Percentiles rank a stretch among this genome's conserved stretches.
Conservation (phyloP, 2,888 invertebrate genomes). For the Bembecia ichneumoniformis region DNA sequence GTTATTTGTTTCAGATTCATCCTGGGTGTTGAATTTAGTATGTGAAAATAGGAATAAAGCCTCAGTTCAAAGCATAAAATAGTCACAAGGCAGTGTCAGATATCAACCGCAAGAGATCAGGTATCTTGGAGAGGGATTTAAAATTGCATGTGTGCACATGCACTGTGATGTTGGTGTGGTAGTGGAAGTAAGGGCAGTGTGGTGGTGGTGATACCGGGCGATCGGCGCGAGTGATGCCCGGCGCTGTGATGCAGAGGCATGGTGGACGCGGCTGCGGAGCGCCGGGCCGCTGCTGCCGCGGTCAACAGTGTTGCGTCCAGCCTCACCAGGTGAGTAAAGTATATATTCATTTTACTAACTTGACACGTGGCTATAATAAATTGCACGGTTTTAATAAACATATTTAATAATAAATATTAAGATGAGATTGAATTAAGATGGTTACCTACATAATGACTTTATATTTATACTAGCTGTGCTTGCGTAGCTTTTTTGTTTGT, state of each 20-base stretch:
- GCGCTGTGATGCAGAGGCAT: conserved; percentile 69
- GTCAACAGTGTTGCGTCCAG: conserved; percentile 50
- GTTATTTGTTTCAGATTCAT: not conserved
- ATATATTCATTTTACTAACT: conserved; percentile 1
- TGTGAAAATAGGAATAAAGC: not conserved
- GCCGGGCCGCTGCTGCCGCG: conserved; percentile 61
- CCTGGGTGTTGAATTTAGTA: not conserved
- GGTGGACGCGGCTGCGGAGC: conserved; percentile 71
- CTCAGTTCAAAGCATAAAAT: not conserved
- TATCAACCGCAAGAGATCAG: conserved; percentile 22
- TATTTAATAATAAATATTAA: no score
- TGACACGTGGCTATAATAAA: no score
- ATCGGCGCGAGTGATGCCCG: conserved; percentile 57
- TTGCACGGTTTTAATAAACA: not conserved
- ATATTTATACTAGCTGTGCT: no score
- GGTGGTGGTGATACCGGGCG: conserved; percentile 40
- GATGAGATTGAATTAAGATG: no score
- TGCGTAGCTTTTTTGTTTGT: no score
- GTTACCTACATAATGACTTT: no score
- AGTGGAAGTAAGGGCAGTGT: conserved; percentile 39
- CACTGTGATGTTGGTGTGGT: conserved; percentile 36
- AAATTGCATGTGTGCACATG: conserved; percentile 20
- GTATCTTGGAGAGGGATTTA: conserved; percentile 19
- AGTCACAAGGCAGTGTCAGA: conserved; percentile 3
- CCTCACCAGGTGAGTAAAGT: conserved; percentile 55